A percentile compares a stretch with the other conserved stretches of the same genome.
Conservation (phyloP, 2,888 invertebrate species). For the Idaea straminata region DNA sequence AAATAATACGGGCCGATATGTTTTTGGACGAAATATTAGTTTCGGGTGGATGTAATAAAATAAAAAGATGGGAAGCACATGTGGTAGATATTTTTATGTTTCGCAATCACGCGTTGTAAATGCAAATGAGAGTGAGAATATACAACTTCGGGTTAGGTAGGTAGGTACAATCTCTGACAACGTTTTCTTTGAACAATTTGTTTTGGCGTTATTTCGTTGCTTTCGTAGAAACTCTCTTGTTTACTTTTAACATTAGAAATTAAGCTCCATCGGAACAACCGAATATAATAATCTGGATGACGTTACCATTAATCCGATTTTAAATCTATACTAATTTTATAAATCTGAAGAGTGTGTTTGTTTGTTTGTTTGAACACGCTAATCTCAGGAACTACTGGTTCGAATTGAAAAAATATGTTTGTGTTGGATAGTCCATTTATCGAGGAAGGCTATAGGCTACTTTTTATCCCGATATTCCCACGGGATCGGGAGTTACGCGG, state of each 20-base stretch:
- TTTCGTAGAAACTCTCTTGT: neutral
- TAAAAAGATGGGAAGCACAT: conserved; percentile 9
- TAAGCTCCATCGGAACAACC: no score
- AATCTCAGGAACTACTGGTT: no score
- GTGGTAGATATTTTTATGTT: conserved; percentile 11
- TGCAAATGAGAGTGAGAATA: conserved; percentile 3
- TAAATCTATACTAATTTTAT: no score
- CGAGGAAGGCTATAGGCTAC: no score
- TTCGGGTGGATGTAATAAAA: conserved; percentile 22
- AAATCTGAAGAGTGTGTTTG: no score
- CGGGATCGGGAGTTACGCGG: no score
- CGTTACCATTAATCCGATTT: no score
- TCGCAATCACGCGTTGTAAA: conserved; percentile 10
- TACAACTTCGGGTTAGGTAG: neutral
- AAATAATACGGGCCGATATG: conserved; percentile 36
- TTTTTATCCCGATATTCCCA: no score
- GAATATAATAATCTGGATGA: no score
- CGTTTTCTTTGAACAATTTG: neutral
- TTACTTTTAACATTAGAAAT: neutral
- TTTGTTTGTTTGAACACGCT: no score
- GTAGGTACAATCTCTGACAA: neutral
- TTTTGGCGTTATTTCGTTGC: neutral
- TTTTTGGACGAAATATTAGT: conserved; percentile 28
- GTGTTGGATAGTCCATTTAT: no score
- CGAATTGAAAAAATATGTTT: no score